A percentile compares a stretch with the other conserved stretches of the same genome.
phyloP scores from a whole-genome alignment of 1,140 invertebrate genomes.

The Onthophagus taurus region DNA sequence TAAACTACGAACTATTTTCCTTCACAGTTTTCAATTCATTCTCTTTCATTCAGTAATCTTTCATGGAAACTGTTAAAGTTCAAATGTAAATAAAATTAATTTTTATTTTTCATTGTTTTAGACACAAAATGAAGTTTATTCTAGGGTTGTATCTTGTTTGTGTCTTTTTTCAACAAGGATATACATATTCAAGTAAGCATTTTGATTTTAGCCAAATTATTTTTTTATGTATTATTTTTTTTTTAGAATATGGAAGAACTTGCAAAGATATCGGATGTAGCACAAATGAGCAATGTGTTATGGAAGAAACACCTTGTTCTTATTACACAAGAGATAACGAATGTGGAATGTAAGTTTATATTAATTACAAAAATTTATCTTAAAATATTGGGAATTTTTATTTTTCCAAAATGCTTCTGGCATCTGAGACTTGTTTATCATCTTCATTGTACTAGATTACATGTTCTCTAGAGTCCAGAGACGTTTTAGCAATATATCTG shows the following conservation, averaged over 20 bases:
- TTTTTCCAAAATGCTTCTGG: neutral
- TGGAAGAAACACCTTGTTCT: conserved; percentile 59
- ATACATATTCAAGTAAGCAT: conserved; percentile 7
- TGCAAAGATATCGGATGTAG: conserved; percentile 67
- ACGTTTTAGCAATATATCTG: no score
- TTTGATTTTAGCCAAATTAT: neutral
- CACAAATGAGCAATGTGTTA: conserved; percentile 59
- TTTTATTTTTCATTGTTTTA: no score
- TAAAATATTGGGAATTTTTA: neutral
- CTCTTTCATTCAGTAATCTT: no score
- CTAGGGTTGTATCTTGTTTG: neutral
- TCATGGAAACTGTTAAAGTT: no score
- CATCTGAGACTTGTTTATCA: neutral
- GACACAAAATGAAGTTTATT: conserved; percentile 2
- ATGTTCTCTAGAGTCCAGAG: no score
- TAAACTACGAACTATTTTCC: no score
- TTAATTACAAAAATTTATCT: neutral
- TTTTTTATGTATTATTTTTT: conserved; percentile 18
- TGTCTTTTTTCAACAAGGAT: conserved; percentile 1
- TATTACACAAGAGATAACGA: conserved; percentile 38
- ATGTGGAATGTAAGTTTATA: conserved; percentile 33
- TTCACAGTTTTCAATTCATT: no score
- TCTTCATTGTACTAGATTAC: neutral
- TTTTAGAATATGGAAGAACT: conserved; percentile 61
- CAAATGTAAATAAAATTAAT: no score